Conservation (phyloP, 2,797 vertebrate genomes). For the Sebastes oblongus region DNA sequence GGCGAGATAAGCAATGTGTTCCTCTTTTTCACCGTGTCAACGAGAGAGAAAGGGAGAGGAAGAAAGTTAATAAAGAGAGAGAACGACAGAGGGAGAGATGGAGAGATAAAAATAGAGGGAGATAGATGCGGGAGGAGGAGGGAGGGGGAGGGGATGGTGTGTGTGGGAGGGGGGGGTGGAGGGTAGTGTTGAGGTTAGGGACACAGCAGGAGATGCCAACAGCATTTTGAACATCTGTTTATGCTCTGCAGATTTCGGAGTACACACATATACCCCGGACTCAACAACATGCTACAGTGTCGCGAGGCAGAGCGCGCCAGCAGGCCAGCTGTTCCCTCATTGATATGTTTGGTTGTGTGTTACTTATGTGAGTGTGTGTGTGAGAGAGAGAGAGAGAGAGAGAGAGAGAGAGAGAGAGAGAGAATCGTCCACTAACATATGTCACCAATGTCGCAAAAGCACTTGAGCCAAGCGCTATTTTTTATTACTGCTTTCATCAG, state of each 20-base stretch:
- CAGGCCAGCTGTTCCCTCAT: constrained; percentile 30
- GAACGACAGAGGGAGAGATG: constrained; percentile 16
- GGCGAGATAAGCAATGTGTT: constrained; percentile 55
- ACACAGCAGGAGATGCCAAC: constrained; percentile 54
- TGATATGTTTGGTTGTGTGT: constrained; percentile 15
- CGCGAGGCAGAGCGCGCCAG: not conserved
- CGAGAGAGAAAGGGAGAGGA: constrained; percentile 10
- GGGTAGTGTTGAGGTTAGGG: not conserved
- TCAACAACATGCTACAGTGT: constrained; percentile 37
- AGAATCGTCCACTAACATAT: not conserved
- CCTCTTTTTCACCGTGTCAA: constrained; percentile 48
- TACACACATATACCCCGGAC: constrained; percentile 4
- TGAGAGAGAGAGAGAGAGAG: not conserved
- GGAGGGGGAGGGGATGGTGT: not conserved
- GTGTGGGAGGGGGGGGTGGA: not conserved
- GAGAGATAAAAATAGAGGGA: constrained; percentile 33
- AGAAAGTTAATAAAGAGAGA: constrained; percentile 50
- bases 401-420: not conserved
- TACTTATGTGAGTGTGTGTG: not conserved
- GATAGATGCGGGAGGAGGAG: constrained; percentile 7
- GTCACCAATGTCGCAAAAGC: not conserved
- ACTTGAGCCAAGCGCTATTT: not conserved
- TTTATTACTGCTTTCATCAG: constrained; percentile 34
- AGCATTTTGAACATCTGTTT: constrained; percentile 68
- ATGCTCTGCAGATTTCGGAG: constrained; percentile 21